Conservation (phyloP, 2,888 invertebrate species). For the Athalia rosae region DNA sequence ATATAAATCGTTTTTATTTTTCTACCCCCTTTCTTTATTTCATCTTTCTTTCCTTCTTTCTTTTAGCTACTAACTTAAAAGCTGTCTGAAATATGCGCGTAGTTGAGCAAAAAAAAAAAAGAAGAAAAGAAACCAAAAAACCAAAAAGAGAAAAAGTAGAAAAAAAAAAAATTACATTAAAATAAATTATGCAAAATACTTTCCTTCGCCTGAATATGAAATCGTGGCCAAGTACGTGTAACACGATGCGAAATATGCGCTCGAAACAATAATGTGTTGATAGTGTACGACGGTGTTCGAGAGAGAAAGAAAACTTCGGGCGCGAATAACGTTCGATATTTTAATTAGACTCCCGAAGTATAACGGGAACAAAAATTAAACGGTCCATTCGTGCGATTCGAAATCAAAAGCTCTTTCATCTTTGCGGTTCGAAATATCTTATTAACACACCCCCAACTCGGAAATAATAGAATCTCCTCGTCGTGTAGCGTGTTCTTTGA, state of each 20-base stretch:
- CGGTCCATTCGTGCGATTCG: no score
- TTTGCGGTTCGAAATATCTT: no score
- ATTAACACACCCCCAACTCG: not conserved
- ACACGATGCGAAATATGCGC: constrained; percentile 54
- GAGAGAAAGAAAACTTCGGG: no score
- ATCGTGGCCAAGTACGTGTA: constrained; percentile 58
- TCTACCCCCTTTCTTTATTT: not conserved
- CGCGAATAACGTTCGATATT: no score
- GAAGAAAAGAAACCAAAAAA: not conserved
- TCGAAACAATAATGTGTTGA: no score
- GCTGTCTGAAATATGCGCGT: constrained; percentile 29
- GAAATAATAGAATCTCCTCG: constrained; percentile 3
- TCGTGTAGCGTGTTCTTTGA: constrained; percentile 58
- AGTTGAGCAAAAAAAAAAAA: constrained; percentile 3
- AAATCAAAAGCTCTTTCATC: no score
- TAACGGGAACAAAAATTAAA: no score
- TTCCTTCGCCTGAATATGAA: constrained; percentile 67
- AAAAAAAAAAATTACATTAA: constrained; percentile 62
- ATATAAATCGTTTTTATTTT: not conserved
- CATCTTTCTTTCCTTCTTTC: not conserved
- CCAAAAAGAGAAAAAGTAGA: constrained; percentile 48
- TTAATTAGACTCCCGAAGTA: no score
- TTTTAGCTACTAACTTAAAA: not conserved
- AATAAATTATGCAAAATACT: constrained; percentile 70
- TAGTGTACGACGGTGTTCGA: no score